A percentile compares a stretch with the other conserved stretches of the same genome.
Evolutionary conservation across 1,140 invertebrate species (phyloP).

Genomic region (Sitophilus oryzae): DNA sequence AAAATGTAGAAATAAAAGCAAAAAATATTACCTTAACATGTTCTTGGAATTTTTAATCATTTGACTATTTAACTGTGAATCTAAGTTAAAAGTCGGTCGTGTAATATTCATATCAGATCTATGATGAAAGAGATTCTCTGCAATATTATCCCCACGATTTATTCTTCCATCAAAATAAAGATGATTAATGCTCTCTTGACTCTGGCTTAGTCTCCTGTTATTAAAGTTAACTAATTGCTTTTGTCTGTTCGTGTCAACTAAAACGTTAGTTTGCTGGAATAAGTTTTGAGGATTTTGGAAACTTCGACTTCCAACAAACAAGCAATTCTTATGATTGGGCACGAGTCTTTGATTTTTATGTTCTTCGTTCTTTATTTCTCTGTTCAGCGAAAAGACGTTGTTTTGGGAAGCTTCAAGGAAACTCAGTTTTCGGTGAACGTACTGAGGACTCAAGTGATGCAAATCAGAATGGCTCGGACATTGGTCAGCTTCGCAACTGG

Average conservation of each 20-base stretch:
- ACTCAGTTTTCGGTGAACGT: conserved; percentile 33
- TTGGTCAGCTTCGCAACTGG: conserved; percentile 31
- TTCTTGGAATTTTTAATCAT: conserved; percentile 21
- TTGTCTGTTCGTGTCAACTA: conserved; percentile 10
- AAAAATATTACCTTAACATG: conserved; percentile 17
- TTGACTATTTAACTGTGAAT: conserved; percentile 9
- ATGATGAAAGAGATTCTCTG: conserved; percentile 10
- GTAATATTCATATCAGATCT: conserved; percentile 20
- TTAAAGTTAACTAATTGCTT: not conserved
- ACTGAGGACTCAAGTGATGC: conserved; percentile 33
- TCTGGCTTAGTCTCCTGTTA: conserved; percentile 25
- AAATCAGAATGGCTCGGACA: conserved; percentile 35
- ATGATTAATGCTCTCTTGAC: conserved; percentile 28
- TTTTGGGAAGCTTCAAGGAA: conserved; percentile 25
- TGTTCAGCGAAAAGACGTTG: conserved; percentile 14
- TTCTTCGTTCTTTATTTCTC: conserved; percentile 1
- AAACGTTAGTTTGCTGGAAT: conserved; percentile 15
- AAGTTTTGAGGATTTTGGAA: conserved; percentile 18
- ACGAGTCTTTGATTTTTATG: not conserved
- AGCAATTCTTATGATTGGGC: conserved; percentile 6
- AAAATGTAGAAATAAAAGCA: too few species aligned
- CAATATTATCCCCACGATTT: not conserved
- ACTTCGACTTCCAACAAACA: conserved; percentile 16
- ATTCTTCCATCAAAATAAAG: conserved; percentile 3
- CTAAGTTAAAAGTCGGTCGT: conserved; percentile 10